A percentile compares a stretch with the other conserved stretches of the same genome.
phyloP scores from a whole-genome alignment of 2,888 invertebrate genomes.

The Pyrgus malvae region DNA sequence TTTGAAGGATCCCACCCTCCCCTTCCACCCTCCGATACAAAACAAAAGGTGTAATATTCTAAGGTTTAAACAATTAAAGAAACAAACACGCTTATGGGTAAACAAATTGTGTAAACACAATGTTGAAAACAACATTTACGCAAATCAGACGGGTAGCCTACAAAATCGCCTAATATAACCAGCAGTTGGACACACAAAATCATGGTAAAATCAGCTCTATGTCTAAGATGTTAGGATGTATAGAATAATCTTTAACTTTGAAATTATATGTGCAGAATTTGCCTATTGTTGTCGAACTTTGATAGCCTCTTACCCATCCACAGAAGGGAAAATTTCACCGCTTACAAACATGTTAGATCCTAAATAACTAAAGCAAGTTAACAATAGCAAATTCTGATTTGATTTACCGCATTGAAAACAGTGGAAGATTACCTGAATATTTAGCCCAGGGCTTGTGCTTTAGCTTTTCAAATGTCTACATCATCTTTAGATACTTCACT shows the following conservation, averaged over 20 bases:
- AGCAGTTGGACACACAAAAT: too few relatives aligned
- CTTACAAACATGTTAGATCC: constrained; percentile 2
- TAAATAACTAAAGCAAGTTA: constrained; percentile 1
- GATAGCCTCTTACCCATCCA: constrained; percentile 7
- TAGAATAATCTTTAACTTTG: background rate
- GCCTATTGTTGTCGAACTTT: constrained; percentile 11
- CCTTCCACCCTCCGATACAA: too few relatives aligned
- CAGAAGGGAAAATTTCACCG: constrained; percentile 9
- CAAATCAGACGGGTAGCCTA: background rate
- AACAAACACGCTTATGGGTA: too few relatives aligned
- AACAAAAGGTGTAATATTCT: too few relatives aligned
- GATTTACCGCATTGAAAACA: background rate
- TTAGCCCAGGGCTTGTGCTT: too few relatives aligned
- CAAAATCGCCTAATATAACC: background rate
- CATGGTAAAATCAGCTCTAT: too few relatives aligned
- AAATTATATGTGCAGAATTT: background rate
- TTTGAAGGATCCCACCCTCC: too few relatives aligned
- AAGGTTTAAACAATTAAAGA: too few relatives aligned
- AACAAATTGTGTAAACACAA: background rate
- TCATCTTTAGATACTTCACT: too few relatives aligned
- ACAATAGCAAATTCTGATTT: background rate
- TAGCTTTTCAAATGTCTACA: too few relatives aligned
- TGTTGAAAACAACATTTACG: background rate
- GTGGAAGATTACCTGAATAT: too few relatives aligned
- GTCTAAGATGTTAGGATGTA: too few relatives aligned